Conservation (phyloP, 2,113 vertebrate species). For the Sisor rabdophorus region DNA sequence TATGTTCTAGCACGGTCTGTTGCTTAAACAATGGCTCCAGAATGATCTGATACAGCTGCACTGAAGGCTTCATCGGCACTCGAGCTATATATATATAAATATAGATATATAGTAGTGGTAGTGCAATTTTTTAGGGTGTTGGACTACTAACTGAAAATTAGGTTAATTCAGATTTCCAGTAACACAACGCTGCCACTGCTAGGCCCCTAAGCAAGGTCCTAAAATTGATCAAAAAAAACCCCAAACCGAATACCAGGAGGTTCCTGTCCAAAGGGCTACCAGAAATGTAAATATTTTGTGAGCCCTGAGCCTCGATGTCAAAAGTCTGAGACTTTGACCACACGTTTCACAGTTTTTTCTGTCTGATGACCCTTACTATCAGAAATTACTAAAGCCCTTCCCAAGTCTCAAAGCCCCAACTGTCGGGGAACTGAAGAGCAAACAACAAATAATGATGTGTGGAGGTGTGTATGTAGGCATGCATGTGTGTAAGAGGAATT, state of each 20-base stretch:
- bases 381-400: slow-evolving; percentile 12
- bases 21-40: slow-evolving; percentile 12
- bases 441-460: neutral
- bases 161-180: no score
- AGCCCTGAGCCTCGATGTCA: no score
- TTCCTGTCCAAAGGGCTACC: no score
- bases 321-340: slow-evolving; percentile 13
- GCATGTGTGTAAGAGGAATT: slow-evolving; percentile 23
- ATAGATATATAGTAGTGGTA: no score
- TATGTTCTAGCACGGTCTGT: neutral
- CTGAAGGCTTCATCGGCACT: neutral
- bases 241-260: no score
- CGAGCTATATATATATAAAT: neutral
- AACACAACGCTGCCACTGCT: no score
- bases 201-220: no score
- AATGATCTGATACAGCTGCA: neutral
- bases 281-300: no score
- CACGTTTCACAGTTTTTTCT: slow-evolving; percentile 27
- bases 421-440: neutral
- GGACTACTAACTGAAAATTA: no score
- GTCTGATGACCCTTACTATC: slow-evolving; percentile 10
- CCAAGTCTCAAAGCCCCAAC: slow-evolving; percentile 9
- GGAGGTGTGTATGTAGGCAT: slow-evolving; percentile 14
- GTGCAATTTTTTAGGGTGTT: no score
- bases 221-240: no score